phyloP scores from a whole-genome alignment of 2,113 vertebrate genomes.

The Hydrochoerus hydrochaeris region DNA sequence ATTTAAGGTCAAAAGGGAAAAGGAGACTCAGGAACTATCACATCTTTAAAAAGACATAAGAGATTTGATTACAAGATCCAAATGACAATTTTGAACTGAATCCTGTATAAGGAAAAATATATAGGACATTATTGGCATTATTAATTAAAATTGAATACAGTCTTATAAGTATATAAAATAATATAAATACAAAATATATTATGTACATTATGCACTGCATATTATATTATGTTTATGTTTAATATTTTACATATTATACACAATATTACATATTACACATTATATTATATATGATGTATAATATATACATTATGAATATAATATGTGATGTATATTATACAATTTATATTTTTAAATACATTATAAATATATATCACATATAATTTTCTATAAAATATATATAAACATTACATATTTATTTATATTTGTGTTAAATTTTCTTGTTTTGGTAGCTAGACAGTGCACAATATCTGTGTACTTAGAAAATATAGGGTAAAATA shows the following conservation, averaged over 20 bases:
- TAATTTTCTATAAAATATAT: not conserved
- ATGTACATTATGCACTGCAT: not conserved
- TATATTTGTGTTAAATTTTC: not conserved
- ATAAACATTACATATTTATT: not conserved
- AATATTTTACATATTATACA: not conserved
- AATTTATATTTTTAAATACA: not conserved
- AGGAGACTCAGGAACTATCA: not conserved
- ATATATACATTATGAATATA: not conserved
- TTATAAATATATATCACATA: not conserved
- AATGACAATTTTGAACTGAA: not conserved
- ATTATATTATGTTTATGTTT: not conserved
- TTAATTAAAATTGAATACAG: not conserved
- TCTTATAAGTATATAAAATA: no score
- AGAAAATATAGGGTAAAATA: not conserved
- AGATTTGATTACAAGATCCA: not conserved
- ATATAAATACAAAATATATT: not conserved
- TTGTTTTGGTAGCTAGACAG: not conserved
- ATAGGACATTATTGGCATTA: not conserved
- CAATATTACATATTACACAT: not conserved
- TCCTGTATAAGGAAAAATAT: conserved; percentile 2
- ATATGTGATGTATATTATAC: not conserved
- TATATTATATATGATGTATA: not conserved
- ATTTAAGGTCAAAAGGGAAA: conserved; percentile 25
- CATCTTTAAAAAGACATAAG: not conserved
- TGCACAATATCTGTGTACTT: not conserved